Conservation (phyloP, 1,140 invertebrate genomes). For the Aphelenchoides besseyi region DNA sequence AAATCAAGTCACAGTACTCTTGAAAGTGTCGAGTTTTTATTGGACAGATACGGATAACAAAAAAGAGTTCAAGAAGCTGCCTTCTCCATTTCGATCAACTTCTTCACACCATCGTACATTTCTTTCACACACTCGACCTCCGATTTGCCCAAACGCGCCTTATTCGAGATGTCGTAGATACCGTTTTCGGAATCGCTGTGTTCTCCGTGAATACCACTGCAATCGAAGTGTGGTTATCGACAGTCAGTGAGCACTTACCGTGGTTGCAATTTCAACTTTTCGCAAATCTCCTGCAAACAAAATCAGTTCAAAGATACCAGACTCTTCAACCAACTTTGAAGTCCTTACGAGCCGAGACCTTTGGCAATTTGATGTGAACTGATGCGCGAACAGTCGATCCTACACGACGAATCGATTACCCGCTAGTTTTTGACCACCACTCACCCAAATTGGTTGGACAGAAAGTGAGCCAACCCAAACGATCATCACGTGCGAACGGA, state of each 20-base stretch:
- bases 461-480: constrained; percentile 74
- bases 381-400: constrained; percentile 93
- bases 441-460: constrained; percentile 19
- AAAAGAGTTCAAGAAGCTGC: background rate
- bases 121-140: constrained; percentile 62
- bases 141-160: constrained; percentile 61
- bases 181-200: constrained; percentile 76
- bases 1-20: too few species aligned
- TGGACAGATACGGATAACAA: too few species aligned
- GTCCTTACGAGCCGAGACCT: constrained; percentile 80
- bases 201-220: constrained; percentile 64
- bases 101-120: constrained; percentile 44
- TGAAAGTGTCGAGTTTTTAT: too few species aligned
- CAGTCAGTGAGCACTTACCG: constrained; percentile 49
- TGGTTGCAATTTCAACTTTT: constrained; percentile 82
- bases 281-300: constrained; percentile 69
- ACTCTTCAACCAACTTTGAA: constrained; percentile 73
- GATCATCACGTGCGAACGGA: constrained; percentile 84
- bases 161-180: constrained; percentile 67
- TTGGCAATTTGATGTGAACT: constrained; percentile 93
- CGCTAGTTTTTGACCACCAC: too few species aligned
- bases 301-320: background rate
- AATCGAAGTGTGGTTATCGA: background rate
- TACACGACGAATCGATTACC: too few species aligned
- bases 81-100: constrained; percentile 38